A percentile compares a stretch with the other conserved stretches of the same genome.
Conservation (phyloP, 2,797 vertebrate genomes). For the Eulemur rubriventer region DNA sequence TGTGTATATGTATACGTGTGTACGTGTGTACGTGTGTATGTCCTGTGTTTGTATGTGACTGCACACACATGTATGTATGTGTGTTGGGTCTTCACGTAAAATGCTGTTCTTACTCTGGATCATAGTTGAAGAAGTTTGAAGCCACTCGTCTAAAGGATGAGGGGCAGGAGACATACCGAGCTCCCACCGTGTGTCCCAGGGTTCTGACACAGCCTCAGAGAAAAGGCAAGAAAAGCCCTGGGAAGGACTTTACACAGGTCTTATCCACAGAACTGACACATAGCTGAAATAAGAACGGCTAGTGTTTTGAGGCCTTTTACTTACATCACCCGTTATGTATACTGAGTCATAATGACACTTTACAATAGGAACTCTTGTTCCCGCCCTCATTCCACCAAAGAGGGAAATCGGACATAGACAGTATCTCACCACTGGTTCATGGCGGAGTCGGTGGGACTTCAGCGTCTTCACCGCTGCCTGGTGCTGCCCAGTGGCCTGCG, state of each 20-base stretch:
- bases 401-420: not conserved
- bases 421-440: rapidly evolving
- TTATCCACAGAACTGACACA: not conserved
- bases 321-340: not conserved
- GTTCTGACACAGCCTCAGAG: not conserved
- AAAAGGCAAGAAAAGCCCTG: not conserved
- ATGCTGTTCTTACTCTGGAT: not conserved
- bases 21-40: too few species aligned
- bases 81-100: not conserved
- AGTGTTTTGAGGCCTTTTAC: not conserved
- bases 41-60: too few species aligned
- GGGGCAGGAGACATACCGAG: not conserved
- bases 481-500: not conserved
- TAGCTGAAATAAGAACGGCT: not conserved
- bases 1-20: not conserved
- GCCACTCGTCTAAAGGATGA: not conserved
- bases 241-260: not conserved
- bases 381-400: not conserved
- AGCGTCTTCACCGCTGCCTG: not conserved
- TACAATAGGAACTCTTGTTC: not conserved
- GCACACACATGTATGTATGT: not conserved
- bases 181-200: not conserved
- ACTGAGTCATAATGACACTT: not conserved
- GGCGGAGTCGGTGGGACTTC: not conserved
- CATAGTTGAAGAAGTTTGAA: not conserved